phyloP scores from a whole-genome alignment of 2,797 vertebrate species.

The Buceros bicornis region DNA sequence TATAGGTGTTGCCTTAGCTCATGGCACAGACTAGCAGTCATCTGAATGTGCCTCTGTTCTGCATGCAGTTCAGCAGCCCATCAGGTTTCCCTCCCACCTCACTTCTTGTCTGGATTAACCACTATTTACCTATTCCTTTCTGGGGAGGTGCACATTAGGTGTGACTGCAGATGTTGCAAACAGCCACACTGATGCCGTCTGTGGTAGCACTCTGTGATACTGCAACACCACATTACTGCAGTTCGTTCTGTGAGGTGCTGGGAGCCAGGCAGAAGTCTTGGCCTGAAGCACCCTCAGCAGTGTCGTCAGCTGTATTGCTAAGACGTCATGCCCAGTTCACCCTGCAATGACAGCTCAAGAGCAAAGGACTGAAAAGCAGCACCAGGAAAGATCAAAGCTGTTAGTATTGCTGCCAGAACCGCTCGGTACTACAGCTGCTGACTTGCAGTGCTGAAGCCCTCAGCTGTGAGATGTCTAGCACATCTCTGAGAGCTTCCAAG shows the following conservation, averaged over 20 bases:
- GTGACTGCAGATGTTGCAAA: neutral
- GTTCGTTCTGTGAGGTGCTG: neutral
- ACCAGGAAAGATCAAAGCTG: slow-evolving; percentile 10
- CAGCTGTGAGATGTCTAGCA: slow-evolving; percentile 31
- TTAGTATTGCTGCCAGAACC: slow-evolving; percentile 2
- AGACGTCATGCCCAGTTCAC: neutral
- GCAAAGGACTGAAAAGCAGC: slow-evolving; percentile 5
- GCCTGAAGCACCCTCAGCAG: neutral
- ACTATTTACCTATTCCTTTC: neutral
- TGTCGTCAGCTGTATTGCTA: neutral
- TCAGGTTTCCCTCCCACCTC: neutral
- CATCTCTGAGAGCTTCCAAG: neutral
- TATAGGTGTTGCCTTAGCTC: neutral
- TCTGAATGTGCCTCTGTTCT: neutral
- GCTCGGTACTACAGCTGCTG: neutral
- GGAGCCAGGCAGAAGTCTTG: neutral
- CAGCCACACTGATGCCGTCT: too few relatives aligned
- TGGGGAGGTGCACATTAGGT: neutral
- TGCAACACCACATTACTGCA: neutral
- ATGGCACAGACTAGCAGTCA: neutral
- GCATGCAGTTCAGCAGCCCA: neutral
- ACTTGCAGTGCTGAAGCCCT: neutral
- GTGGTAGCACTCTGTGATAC: neutral
- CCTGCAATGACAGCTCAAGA: neutral
- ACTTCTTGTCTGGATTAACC: neutral